Percentiles rank a stretch among this genome's conserved stretches.
These are phyloP conservation scores for Spondyliosoma cantharus DNA, from an alignment of 2,797 vertebrate species.

Conservation along the genomic window DNA sequence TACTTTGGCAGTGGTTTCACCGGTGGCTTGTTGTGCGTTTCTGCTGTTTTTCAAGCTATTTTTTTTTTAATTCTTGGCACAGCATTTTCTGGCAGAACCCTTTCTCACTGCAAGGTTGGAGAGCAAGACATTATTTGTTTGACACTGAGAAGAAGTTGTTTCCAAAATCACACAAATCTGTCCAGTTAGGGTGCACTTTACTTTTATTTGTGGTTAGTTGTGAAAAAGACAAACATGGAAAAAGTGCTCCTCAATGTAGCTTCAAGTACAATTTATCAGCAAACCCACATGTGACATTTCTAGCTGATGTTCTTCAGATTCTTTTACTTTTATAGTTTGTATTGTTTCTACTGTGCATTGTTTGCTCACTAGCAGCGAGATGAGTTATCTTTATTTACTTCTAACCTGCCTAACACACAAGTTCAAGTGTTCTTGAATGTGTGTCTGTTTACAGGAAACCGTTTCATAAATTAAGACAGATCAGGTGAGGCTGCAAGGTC, in stretches of 20 bases:
- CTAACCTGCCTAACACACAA: neutral
- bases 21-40: slow-evolving; percentile 12
- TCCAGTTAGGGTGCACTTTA: neutral
- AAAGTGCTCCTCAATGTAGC: no score
- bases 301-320: no score
- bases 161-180: neutral
- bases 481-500: neutral
- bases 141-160: neutral
- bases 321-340: no score
- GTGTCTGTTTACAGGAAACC: neutral
- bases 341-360: neutral
- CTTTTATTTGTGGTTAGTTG: neutral
- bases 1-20: neutral
- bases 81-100: neutral
- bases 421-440: neutral
- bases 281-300: no score
- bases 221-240: neutral
- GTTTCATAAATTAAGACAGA: neutral
- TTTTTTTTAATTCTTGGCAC: neutral
- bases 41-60: neutral
- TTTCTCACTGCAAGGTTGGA: neutral
- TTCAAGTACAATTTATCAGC: no score
- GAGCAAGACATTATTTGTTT: neutral
- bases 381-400: slow-evolving; percentile 5
- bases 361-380: neutral